Conservation (phyloP, 2,888 invertebrate genomes). For the Pristionchus japonicus region DNA sequence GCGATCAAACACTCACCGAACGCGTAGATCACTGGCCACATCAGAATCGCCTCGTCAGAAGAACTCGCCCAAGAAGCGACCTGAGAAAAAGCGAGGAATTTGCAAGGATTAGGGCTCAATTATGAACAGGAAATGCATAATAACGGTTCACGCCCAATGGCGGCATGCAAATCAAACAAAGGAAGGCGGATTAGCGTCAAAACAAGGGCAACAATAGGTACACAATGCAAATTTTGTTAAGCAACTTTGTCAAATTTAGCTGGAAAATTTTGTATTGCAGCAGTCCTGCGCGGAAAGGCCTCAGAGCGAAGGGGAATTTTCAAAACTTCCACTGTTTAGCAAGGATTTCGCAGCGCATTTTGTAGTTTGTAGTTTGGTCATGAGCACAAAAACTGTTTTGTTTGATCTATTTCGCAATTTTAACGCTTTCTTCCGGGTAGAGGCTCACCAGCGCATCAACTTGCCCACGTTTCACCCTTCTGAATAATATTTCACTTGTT, state of each 20-base stretch:
- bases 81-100: neutral
- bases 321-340: too few relatives aligned
- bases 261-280: neutral
- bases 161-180: neutral
- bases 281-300: neutral
- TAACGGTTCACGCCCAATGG: neutral
- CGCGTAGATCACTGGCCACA: conserved; percentile 39
- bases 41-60: neutral
- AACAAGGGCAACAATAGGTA: neutral
- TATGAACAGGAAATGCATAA: neutral
- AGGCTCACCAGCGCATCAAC: neutral
- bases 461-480: neutral
- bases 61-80: neutral
- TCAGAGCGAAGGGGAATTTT: neutral
- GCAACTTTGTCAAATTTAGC: neutral
- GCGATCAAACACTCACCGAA: conserved; percentile 38
- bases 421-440: neutral
- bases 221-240: neutral
- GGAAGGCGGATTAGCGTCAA: neutral
- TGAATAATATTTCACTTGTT: neutral
- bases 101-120: neutral
- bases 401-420: neutral
- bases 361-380: conserved; percentile 32
- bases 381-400: neutral
- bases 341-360: too few relatives aligned